Evolutionary conservation across 2,113 vertebrate species (phyloP), one percentile per base, ranked within the genome.

Genomic region (Cacatua alba): DNA sequence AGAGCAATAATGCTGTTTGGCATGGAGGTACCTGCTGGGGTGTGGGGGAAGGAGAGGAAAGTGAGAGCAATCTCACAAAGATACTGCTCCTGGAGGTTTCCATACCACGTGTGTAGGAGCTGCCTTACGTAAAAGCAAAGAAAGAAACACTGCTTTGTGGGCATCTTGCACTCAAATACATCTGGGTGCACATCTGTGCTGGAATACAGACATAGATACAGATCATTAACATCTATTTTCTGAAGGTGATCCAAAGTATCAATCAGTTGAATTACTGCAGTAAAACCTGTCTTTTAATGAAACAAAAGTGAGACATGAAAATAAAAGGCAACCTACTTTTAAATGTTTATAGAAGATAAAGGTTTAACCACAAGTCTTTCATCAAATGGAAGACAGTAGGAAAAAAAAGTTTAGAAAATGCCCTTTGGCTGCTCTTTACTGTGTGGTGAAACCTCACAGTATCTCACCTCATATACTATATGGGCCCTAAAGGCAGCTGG

Each of bases 301-400:
- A 97, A 97, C 26, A 82, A 96, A 98, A 98, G 97, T 97, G 96
- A 97, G 97, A 98, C 35, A 11, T 97, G 97, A 97, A 97, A 98
- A 97, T 98, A 97, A 97, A 96, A 98, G 97, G 97, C 97, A 97
- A 98, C 96, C 96, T 96, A 96, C 95, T 98, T 98, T 97, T 94
- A 98, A 98, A 96, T 97, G 94, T 98, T 98, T 97, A 96, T 96
- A 91, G 95, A 97, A 98, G 98, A 98, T 98, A 98, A 98, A 97
- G 97, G 97, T 96, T 97, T 96, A 98, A 98, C 98, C 97, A 95
- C 97, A 98, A 97, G 97, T 98, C 97, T 98, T 98, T 98, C 96
- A 97, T 98, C 98, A 98, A 97, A 98, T 95, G 87, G 94, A 95
- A 97, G 97, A 97, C 97, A 97, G 97, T 96, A 97, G 96, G 95